Percentiles rank a stretch among this genome's conserved stretches.
phyloP scores from a whole-genome alignment of 2,888 invertebrate genomes.

The Cephus rjabovi region DNA sequence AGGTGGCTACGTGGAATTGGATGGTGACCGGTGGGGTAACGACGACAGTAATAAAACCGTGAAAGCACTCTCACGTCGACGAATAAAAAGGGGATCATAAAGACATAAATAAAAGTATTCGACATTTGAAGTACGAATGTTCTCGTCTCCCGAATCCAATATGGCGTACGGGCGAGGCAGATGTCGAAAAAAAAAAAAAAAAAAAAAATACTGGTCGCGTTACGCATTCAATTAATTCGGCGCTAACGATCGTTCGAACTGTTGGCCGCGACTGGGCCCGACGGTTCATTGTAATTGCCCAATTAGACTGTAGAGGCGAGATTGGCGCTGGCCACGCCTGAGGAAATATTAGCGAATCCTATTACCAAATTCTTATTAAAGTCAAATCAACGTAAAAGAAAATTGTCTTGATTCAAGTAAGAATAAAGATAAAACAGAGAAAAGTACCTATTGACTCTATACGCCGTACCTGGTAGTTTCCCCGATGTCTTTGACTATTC shows the following conservation, averaged over 20 bases:
- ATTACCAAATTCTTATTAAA: neutral
- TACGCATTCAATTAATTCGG: neutral
- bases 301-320: neutral
- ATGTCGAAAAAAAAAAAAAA: neutral
- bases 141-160: neutral
- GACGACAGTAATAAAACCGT: neutral
- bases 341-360: neutral
- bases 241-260: neutral
- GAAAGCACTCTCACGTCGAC: neutral
- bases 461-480: neutral
- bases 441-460: too few relatives aligned
- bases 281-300: neutral
- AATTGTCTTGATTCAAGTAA: neutral
- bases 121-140: neutral
- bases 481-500: neutral
- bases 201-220: neutral
- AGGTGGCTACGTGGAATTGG: neutral
- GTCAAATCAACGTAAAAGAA: neutral
- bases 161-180: neutral
- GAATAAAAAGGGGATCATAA: neutral
- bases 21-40: neutral
- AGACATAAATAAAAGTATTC: neutral
- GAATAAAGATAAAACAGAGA: neutral
- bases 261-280: neutral
- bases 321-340: neutral